Base-by-base conservation (phyloP, 2,797 vertebrate genomes). In the Telmatherina bonti region DNA sequence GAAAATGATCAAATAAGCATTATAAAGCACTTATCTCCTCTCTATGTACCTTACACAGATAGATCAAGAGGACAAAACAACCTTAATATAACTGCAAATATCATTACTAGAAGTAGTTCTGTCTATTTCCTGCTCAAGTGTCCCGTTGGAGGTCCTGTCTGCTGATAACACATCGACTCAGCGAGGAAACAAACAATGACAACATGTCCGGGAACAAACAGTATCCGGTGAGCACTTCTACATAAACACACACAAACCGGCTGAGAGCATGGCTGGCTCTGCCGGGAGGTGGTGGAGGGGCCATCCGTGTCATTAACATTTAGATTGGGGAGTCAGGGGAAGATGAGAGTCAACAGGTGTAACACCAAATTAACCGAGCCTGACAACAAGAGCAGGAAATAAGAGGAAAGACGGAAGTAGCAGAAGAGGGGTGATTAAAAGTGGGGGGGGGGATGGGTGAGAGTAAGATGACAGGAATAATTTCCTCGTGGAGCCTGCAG, bases 261-360 rank as follows among this genome's bases (percentile, higher is more conserved):
- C 68, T 9, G 74, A 55, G 30, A 47, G 33, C 12, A 8, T 22
- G 22, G 56, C 45, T 49, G 45, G 45, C 70, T 62, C 72, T 26
- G 59, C 35, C 18, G 53, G 22, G 70, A 38, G 66, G 30, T 0
- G 43, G 54, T n/a, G 58, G 9, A 29, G 30, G 56, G 58, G 51
- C 59, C 71, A 69, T 68, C 55, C 33, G 61, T 67, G 78, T 73
- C 80, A 94, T 93, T 93, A 85, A 92, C 90, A 91, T 93, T 93
- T 91, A 92, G 84, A 93, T 90, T 90, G 87, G 73, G 22, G 54
- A 65, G 67, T 6, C 70, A 43, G 59, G 62, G 35, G 69, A 56
- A 73, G 71, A 76, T 30, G 80, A 67, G 66, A 77, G 86, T 79
- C 86, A 89, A 90, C 87, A 93, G 86, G 83, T 88, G 87, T 52